Percentiles rank a stretch among this genome's conserved stretches.
phyloP scores from a whole-genome alignment of 2,113 vertebrate species.

The Sinocyclocheilus anshuiensis region DNA sequence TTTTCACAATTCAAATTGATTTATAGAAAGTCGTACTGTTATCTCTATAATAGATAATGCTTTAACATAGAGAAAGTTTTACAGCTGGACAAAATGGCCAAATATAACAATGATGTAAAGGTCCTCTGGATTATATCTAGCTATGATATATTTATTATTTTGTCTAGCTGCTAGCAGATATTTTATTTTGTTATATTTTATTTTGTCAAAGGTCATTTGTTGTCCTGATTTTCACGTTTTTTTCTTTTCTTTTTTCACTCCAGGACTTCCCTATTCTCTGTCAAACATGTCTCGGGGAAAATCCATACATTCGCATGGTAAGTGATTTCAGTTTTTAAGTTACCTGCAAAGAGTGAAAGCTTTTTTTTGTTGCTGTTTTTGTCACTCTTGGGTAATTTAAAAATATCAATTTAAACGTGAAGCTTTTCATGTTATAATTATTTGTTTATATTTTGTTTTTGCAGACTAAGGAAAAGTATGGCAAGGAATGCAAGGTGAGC shows the following conservation, averaged over 20 bases:
- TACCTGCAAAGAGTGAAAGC: neutral
- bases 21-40: too few relatives aligned
- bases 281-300: slow-evolving; percentile 97
- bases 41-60: too few relatives aligned
- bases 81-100: too few relatives aligned
- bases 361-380: neutral
- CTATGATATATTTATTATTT: neutral
- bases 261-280: slow-evolving; percentile 97
- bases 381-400: neutral
- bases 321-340: slow-evolving; percentile 50
- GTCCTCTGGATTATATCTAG: neutral
- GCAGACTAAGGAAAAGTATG: slow-evolving; percentile 98
- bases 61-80: too few relatives aligned
- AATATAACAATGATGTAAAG: neutral
- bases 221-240: neutral
- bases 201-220: neutral
- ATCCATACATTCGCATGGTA: slow-evolving; percentile 98
- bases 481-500: slow-evolving; percentile 97
- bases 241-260: neutral
- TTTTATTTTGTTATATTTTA: too few relatives aligned
- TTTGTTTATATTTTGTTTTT: slow-evolving; percentile 55
- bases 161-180: neutral
- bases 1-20: too few relatives aligned
- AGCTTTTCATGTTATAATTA: neutral
- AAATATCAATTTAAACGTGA: neutral